Evolutionary conservation across 2,797 vertebrate genomes (phyloP), one percentile per base, ranked within the genome.

Genomic region (Staurois parvus): DNA sequence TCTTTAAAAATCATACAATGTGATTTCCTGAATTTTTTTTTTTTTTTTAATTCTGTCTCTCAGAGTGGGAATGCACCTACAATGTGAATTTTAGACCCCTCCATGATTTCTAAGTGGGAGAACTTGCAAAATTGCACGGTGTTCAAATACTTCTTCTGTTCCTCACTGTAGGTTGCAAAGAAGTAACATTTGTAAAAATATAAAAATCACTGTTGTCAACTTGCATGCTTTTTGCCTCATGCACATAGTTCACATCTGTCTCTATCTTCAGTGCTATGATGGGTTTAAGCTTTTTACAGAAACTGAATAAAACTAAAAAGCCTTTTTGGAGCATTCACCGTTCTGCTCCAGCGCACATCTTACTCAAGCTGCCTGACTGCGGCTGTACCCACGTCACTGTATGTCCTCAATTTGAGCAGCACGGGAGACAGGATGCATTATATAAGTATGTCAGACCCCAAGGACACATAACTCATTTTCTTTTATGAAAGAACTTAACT

Each of bases 401-500:
- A 62, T 87, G 76, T 70, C 81, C 85, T 87, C 76, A 67, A 78
- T 83, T 78, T 79, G 42, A 87, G 62, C 59, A 32, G 75, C 56
- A 78, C 45, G 12, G 45, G 75, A 79, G 84, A 82, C 79, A 66
- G 73, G 81, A 84, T 79, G 76, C 85, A 79, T 87, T 87, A 79
- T 81, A 84, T 87, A 87, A 87, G 85, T 79, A 87, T 79, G 81
- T 84, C 81, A 87, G 76, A 79, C 85, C 85, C 85, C 81, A 87
- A 87, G 85, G 85, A 84, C 81, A 87, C 76, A 64, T 68, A 87
- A 87, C 76, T 84, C 76, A 84, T 87, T 87, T 84, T 79, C 81
- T 79, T 83, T 75, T 87, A 75, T 87, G 42, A 83, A 83, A 78
- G 68, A 79, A 79, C 62, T 78, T 83, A 83, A 77, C 66, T 59